Base-by-base conservation (phyloP, 2,797 vertebrate genomes). In the Sebastes minor region DNA sequence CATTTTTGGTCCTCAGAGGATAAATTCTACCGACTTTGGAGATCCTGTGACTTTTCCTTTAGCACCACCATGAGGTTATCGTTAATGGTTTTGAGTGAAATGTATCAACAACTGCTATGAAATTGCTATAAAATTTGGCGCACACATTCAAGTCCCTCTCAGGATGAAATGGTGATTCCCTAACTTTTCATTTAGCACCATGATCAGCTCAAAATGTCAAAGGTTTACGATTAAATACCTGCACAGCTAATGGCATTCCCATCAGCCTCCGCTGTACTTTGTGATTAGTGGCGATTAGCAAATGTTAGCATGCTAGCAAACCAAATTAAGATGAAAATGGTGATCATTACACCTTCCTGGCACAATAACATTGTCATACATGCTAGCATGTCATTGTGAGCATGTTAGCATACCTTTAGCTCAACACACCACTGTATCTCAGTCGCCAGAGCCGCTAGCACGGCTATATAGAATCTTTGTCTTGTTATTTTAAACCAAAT, bases 31-130 rank as follows among this genome's bases (percentile, higher is more conserved):
- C 8, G 3, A 61, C 62, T 8, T 30, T 28, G 8, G 3, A 8
- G 9, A 61, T 25, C 30, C 7, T 4, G n/a, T 65, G 22, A 28
- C 4, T 11, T 14, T 13, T 35, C 35, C 35, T 35, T 35, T 35
- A 35, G 33, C 35, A 38, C 3, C 0, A 62, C 20, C 1, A 23
- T n/a, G 14, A 14, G 22, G 0, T 30, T 70, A 2, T 42, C 0
- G 13, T 28, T 60, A 1, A 27, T 46, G 11, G 12, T 25, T 59
- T 16, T 42, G 38, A 16, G 38, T 16, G 38, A 42, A 59, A 42
- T 53, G 52, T 57, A 28, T 38, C 8, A 35, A 33, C 2, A 27
- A 5, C 27, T 16, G 64, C 55, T 53, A 11, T 8, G 2, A 57
- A 30, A 38, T 0, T 0, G 14, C 8, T 63, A 38, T 23, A 28